Evolutionary conservation across 2,888 invertebrate species (phyloP).

Genomic region (Lasioglossum pauxillum): DNA sequence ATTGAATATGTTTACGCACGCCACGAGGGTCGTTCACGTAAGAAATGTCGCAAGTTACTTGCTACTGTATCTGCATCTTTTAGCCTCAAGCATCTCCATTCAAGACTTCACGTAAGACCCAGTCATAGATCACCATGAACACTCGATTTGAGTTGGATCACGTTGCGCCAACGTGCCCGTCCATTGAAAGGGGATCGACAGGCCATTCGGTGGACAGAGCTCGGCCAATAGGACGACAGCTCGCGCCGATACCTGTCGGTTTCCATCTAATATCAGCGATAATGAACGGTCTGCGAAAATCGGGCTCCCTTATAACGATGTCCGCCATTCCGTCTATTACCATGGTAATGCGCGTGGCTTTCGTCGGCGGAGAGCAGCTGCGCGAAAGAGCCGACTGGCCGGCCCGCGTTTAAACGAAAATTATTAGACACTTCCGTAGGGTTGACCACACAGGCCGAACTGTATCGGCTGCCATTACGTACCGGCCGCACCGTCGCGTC

Average conservation of each 20-base stretch:
- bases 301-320: conserved; percentile 27
- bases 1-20: no score
- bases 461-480: conserved; percentile 58
- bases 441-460: conserved; percentile 58
- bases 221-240: background rate
- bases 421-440: conserved; percentile 67
- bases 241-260: conserved; percentile 15
- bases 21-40: no score
- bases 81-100: background rate
- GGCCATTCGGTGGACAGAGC: background rate
- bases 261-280: conserved; percentile 43
- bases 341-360: conserved; percentile 67
- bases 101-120: background rate
- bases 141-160: no score
- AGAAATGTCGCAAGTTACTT: no score
- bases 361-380: conserved; percentile 61
- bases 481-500: conserved; percentile 10
- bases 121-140: background rate
- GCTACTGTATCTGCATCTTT: no score
- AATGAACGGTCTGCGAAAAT: conserved; percentile 72
- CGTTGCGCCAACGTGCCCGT: no score
- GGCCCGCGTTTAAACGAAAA: conserved; percentile 67
- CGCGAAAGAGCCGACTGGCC: conserved; percentile 56
- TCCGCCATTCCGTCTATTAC: conserved; percentile 74
- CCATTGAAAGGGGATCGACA: background rate